phyloP scores from a whole-genome alignment of 2,113 vertebrate genomes.

The Columba livia region DNA sequence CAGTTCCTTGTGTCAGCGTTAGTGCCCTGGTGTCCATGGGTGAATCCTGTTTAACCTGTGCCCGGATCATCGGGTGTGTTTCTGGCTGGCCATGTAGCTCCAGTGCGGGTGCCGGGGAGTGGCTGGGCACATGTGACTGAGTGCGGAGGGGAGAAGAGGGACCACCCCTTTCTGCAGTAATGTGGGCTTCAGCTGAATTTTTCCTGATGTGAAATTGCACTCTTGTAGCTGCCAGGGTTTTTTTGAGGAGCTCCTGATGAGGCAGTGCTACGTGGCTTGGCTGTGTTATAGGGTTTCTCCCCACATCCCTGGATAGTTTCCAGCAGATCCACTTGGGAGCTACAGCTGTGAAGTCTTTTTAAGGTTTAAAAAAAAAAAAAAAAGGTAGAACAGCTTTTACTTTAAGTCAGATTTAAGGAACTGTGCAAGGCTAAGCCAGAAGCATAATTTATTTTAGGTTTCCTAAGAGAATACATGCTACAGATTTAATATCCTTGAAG shows the following conservation, averaged over 20 bases:
- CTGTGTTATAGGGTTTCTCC: background rate
- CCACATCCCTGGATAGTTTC: background rate
- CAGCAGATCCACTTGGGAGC: background rate
- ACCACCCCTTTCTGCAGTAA: background rate
- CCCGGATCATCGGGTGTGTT: background rate
- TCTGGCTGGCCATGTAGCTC: background rate
- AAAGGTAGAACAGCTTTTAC: background rate
- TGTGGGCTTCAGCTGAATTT: background rate
- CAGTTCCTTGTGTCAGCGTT: background rate
- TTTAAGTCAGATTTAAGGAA: background rate
- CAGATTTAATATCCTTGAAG: background rate
- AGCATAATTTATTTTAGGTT: background rate
- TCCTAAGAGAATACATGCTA: background rate
- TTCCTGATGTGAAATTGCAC: rapidly evolving
- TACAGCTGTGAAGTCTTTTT: background rate
- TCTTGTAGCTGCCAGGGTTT: background rate
- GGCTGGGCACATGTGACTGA: rapidly evolving
- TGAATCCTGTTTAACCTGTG: no score
- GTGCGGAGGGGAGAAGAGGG: background rate
- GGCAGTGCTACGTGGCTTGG: background rate
- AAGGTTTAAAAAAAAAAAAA: background rate
- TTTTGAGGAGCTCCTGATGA: background rate
- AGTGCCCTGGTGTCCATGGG: rapidly evolving
- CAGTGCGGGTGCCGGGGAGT: rapidly evolving
- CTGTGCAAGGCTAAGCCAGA: background rate